Percentiles rank a stretch among this genome's conserved stretches.
phyloP scores from a whole-genome alignment of 2,113 vertebrate genomes.

The Bos indicus region DNA sequence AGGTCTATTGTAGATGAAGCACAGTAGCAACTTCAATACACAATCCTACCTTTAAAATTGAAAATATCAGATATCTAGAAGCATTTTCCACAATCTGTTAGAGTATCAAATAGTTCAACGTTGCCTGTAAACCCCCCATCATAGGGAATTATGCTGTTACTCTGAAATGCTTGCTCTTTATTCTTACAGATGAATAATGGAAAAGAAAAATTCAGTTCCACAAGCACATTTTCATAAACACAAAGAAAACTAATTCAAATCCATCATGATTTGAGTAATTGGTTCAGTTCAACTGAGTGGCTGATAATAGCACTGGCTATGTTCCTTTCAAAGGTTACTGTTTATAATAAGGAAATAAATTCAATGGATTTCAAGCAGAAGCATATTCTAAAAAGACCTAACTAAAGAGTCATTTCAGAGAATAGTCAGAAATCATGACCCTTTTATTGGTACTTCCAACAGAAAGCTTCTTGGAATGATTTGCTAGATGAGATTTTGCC shows the following conservation, averaged over 20 bases:
- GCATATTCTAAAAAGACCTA: neutral
- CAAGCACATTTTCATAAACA: constrained; percentile 40
- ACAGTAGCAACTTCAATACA: neutral
- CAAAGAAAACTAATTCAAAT: constrained; percentile 36
- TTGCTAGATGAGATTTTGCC: neutral
- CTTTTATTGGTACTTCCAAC: neutral
- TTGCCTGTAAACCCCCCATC: neutral
- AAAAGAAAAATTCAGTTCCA: constrained; percentile 1
- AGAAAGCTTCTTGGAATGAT: neutral
- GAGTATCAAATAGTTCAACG: neutral
- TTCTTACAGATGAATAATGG: constrained; percentile 12
- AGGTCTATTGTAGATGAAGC: neutral
- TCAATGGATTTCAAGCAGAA: neutral
- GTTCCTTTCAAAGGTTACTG: constrained; percentile 33
- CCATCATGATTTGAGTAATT: constrained; percentile 45
- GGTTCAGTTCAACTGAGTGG: constrained; percentile 10
- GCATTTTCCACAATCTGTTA: neutral
- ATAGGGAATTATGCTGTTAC: neutral
- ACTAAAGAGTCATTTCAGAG: constrained; percentile 2
- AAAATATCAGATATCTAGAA: neutral
- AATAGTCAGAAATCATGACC: constrained; percentile 15
- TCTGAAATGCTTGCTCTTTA: neutral
- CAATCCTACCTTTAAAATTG: neutral
- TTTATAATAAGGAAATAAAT: constrained; percentile 49
- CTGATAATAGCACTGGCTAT: constrained; percentile 15